Percentiles rank a stretch among this genome's conserved stretches.
phyloP scores from a whole-genome alignment of 2,888 invertebrate species.

The Tiphia femorata region DNA sequence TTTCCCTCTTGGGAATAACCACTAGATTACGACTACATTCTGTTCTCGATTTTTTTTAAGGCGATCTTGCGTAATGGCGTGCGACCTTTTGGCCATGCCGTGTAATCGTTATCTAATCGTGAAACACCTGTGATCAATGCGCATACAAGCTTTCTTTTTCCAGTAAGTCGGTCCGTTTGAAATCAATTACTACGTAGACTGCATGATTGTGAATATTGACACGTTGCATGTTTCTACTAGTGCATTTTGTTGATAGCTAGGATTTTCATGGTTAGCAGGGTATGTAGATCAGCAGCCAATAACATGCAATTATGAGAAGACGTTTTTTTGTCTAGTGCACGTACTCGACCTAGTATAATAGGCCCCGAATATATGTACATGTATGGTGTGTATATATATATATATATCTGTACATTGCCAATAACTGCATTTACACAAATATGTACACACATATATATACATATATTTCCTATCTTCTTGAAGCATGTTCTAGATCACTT shows the following conservation, averaged over 20 bases:
- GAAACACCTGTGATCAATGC: too few species aligned
- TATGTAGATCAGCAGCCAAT: conserved; percentile 2
- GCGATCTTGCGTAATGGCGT: too few species aligned
- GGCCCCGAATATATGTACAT: too few species aligned
- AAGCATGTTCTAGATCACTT: conserved; percentile 42
- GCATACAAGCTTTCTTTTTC: conserved; percentile 64
- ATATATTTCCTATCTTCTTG: conserved; percentile 29
- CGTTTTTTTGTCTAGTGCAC: conserved; percentile 9
- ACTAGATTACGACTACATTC: too few species aligned
- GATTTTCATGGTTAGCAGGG: conserved; percentile 29
- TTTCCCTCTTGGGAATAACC: too few species aligned
- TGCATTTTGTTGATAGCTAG: conserved; percentile 28
- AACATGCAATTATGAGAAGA: neutral
- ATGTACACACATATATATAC: conserved; percentile 4
- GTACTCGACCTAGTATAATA: neutral
- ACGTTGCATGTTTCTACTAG: conserved; percentile 44
- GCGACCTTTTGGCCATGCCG: too few species aligned
- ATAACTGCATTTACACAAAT: neutral
- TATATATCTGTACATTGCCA: too few species aligned
- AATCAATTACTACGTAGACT: conserved; percentile 30
- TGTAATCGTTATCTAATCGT: too few species aligned
- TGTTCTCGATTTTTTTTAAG: too few species aligned
- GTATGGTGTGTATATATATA: too few species aligned
- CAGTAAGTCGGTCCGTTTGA: conserved; percentile 34
- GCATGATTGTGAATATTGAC: conserved; percentile 45